Conservation (phyloP, 2,888 invertebrate genomes). For the Erynnis tages region DNA sequence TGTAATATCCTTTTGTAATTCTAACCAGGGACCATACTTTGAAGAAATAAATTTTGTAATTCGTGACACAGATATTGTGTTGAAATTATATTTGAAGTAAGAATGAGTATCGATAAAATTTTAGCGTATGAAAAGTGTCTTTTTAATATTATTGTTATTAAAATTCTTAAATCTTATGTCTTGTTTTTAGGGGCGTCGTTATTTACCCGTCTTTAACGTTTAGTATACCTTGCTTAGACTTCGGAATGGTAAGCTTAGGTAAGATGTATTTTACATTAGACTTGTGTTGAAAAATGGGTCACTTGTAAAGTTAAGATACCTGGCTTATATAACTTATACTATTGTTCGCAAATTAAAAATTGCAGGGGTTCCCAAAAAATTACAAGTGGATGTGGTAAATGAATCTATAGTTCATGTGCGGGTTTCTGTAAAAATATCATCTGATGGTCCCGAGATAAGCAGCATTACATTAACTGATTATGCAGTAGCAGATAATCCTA, state of each 20-base stretch:
- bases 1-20: conserved; percentile 79
- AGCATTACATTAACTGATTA: conserved; percentile 73
- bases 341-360: no score
- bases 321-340: no score
- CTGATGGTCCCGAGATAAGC: conserved; percentile 79
- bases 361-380: conserved; percentile 72
- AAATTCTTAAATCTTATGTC: neutral
- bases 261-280: conserved; percentile 34
- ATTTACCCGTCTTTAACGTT: conserved; percentile 82
- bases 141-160: no score
- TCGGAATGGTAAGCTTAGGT: conserved; percentile 82
- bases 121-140: neutral
- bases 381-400: conserved; percentile 75
- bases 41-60: conserved; percentile 83
- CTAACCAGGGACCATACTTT: conserved; percentile 82
- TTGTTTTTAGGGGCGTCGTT: conserved; percentile 79
- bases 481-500: conserved; percentile 55
- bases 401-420: conserved; percentile 79
- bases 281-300: no score
- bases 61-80: conserved; percentile 79
- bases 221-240: conserved; percentile 76
- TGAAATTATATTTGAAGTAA: conserved; percentile 82
- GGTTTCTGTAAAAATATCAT: conserved; percentile 69
- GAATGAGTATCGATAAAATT: conserved; percentile 31
- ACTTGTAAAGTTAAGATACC: no score